Evolutionary conservation across 2,888 invertebrate genomes (phyloP), one percentile per base, ranked within the genome.

Genomic region (Aporophyla lueneburgensis): DNA sequence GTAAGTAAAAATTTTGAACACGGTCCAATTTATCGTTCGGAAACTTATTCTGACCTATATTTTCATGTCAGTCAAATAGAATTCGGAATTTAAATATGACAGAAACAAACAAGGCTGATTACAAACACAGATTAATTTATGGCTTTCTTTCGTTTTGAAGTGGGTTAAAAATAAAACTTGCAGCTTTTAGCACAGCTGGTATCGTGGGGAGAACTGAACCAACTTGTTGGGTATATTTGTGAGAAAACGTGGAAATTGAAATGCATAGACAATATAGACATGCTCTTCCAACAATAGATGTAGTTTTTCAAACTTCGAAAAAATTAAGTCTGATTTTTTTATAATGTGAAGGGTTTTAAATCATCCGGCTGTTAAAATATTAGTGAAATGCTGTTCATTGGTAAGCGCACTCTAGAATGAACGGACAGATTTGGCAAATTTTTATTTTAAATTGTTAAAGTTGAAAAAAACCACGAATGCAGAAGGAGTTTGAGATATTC

Each of bases 131-230:
- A 76, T 66, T 81, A 87, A 87, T 90, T 89, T 89, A 91, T 89
- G 78, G 82, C 85, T 86, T 86, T 89, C 74, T 56, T 71, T 71
- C 86, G 81, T 88, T 88, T 87, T 89, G 86, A 89, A 91, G 90
- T 88, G 79, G 80, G 81, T 87, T 91, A 89, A 89, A 92, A 92
- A 92, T 93, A 92, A 86, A 88, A 83, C 74, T 68, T 53, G 71
- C 75, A 81, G 78, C 76, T 83, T 84, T 77, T 74, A 69, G 68
- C 63, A 74, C 74, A 83, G 74, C 86, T 86, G 80, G 75, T 80
- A 80, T 83, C 75, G 65, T 19, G 27, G 69, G 21, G 77, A 56
- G 74, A 81, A 81, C 61, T 80, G 19, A 69, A 53, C 24, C 33
- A 58, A 43, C 2, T 79, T 67, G 79, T 75, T 83, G 78, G 53